phyloP scores from a whole-genome alignment of 2,797 vertebrate species.

The Tokudaia tokunoshimensis region DNA sequence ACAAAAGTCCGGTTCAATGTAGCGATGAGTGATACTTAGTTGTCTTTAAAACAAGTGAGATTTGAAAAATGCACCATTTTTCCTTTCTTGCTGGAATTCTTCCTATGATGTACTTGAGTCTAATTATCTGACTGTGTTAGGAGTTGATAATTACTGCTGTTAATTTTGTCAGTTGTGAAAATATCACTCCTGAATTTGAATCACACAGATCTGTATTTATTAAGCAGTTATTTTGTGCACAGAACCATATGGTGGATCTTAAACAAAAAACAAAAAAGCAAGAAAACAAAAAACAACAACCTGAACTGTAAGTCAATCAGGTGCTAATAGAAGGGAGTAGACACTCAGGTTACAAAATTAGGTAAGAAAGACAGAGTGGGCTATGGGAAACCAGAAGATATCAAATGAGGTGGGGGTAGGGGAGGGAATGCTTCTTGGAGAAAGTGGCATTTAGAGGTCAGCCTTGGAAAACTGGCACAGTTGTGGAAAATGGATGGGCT shows the following conservation, averaged over 20 bases:
- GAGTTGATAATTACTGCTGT: background rate
- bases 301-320: background rate
- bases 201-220: constrained; percentile 7
- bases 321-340: background rate
- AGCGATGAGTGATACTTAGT: constrained; percentile 53
- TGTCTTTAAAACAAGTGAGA: constrained; percentile 62
- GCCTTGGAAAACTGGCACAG: background rate
- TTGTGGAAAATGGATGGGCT: background rate
- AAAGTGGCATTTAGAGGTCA: background rate
- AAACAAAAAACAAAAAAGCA: background rate
- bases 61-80: background rate
- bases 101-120: background rate
- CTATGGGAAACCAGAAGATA: background rate
- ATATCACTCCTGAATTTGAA: constrained; percentile 22
- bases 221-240: background rate
- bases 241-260: background rate
- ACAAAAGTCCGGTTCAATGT: constrained; percentile 66
- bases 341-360: background rate
- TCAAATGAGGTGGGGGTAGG: background rate
- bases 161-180: constrained; percentile 40
- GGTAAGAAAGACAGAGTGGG: background rate
- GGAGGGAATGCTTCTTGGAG: background rate
- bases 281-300: background rate
- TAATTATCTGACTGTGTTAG: constrained; percentile 38
- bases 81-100: background rate